phyloP scores from a whole-genome alignment of 1,140 invertebrate species.

The Neodiprion pinetum region DNA sequence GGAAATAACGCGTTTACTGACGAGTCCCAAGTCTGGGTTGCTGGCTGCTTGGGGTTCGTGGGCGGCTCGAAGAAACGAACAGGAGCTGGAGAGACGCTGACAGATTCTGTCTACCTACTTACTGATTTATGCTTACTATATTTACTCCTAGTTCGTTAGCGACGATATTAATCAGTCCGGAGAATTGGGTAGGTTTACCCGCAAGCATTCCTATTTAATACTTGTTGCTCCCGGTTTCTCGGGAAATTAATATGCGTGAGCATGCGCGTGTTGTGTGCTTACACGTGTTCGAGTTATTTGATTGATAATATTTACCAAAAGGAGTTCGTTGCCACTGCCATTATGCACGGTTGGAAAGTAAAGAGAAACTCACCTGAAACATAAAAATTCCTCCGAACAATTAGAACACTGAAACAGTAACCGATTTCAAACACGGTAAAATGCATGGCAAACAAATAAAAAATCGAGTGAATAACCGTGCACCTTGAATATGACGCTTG shows the following conservation, averaged over 20 bases:
- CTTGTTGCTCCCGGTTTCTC: not conserved
- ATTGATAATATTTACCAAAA: no score
- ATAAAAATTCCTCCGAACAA: not conserved
- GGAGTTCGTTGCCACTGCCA: no score
- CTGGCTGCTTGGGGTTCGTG: not conserved
- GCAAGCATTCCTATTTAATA: not conserved
- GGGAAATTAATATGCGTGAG: not conserved
- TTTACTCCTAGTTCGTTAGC: conserved; percentile 3
- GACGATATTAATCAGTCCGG: conserved; percentile 1
- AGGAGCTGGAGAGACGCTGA: not conserved
- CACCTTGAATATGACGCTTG: no score
- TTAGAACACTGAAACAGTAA: no score
- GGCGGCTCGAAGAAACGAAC: conserved; percentile 6
- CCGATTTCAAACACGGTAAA: no score
- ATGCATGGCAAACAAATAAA: no score
- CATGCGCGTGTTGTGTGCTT: no score
- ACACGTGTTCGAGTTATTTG: no score
- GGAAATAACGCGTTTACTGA: conserved; percentile 2
- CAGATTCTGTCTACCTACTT: not conserved
- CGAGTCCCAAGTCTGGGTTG: not conserved
- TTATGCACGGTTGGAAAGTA: no score
- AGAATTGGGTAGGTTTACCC: not conserved
- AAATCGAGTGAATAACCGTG: no score
- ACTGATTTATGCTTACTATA: conserved; percentile 1
- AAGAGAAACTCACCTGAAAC: not conserved